Conservation (phyloP, 2,113 vertebrate species). For the Phyllostomus hastatus region DNA sequence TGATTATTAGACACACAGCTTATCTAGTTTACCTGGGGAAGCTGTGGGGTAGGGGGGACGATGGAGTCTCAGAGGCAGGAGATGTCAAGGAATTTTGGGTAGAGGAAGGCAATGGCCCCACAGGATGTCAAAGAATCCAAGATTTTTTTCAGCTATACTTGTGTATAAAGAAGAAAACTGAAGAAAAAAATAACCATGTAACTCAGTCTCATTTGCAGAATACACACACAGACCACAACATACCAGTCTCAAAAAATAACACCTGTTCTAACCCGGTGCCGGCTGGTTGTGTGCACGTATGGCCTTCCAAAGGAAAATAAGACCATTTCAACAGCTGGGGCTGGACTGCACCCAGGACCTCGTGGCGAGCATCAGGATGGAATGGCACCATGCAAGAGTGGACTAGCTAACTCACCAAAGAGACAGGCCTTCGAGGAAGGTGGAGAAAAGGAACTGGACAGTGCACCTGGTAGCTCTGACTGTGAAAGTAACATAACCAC, state of each 20-base stretch:
- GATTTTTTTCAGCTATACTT: not conserved
- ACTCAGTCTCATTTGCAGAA: not conserved
- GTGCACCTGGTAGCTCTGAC: not conserved
- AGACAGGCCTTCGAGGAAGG: not conserved
- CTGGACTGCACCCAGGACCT: not conserved
- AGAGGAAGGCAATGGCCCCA: not conserved
- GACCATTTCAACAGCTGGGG: not conserved
- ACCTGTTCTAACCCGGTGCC: not conserved
- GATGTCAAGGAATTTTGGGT: not conserved
- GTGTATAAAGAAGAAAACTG: not conserved
- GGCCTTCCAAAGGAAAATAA: not conserved
- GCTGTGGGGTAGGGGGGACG: not conserved
- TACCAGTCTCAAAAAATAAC: not conserved
- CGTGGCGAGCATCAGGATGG: accelerated
- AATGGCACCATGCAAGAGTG: not conserved
- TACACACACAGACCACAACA: not conserved
- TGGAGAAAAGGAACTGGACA: not conserved
- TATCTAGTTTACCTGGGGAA: not conserved
- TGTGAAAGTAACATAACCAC: not conserved
- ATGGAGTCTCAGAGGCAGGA: not conserved
- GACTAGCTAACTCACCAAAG: not conserved
- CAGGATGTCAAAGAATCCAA: not conserved
- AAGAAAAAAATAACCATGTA: not conserved
- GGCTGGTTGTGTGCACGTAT: not conserved
- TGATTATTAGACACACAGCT: not conserved